phyloP scores from a whole-genome alignment of 2,888 invertebrate species.

The Eulithis testata region DNA sequence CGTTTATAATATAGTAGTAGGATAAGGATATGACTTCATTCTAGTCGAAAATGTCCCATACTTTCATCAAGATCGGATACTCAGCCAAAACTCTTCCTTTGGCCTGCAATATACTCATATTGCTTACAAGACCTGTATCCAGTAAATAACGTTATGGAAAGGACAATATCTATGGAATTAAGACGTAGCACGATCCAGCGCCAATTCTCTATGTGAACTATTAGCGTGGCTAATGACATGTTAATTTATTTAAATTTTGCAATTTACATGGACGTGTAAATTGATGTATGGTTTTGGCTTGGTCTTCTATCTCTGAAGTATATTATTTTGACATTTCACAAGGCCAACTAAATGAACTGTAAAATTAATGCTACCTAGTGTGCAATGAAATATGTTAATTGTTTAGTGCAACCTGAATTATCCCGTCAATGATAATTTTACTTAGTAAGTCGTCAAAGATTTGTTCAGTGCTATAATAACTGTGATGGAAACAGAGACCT shows the following conservation, averaged over 20 bases:
- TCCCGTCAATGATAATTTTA: too few species aligned
- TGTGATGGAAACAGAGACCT: too few species aligned
- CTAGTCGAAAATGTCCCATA: too few species aligned
- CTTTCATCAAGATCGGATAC: too few species aligned
- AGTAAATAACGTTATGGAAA: conserved; percentile 49
- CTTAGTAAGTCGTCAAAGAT: too few species aligned
- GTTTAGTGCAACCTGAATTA: too few species aligned
- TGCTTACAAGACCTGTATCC: conserved; percentile 26
- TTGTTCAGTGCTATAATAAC: too few species aligned
- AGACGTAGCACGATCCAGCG: conserved; percentile 40
- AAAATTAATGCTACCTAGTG: background rate
- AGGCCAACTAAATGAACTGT: background rate
- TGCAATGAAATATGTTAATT: too few species aligned
- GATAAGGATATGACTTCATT: too few species aligned
- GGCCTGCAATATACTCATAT: too few species aligned
- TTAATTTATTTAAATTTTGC: conserved; percentile 10
- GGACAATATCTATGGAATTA: conserved; percentile 54
- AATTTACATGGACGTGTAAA: conserved; percentile 11
- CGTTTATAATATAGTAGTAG: too few species aligned
- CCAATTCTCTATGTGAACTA: conserved; percentile 28
- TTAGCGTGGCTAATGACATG: conserved; percentile 15
- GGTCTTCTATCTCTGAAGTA: background rate
- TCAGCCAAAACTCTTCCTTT: too few species aligned
- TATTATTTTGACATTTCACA: background rate
- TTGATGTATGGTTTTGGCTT: conserved; percentile 11